Evolutionary conservation across 2,113 vertebrate species (phyloP), one percentile per base, ranked within the genome.

Genomic region (Azemiops feae): DNA sequence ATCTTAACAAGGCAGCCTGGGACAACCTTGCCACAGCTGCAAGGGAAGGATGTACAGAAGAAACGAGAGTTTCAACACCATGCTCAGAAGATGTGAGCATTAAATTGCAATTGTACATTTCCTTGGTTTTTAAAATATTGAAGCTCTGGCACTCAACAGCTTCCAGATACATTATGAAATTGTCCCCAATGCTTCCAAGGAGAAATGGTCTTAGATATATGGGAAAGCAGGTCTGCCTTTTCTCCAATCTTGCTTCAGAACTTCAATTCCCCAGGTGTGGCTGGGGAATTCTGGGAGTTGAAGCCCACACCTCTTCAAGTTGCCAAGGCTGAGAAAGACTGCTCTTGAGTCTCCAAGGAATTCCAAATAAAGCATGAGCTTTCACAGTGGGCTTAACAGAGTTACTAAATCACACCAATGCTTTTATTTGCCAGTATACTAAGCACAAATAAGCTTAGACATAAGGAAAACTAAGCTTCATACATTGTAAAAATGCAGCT

Each of bases 1-100:
- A 99, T 89, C 95, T 98, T 99, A 90, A 97, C 97, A 54, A 89
- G 97, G 96, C 98, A 99, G 93, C 98, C 98, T 4, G 98, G 98
- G 57, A 98, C 96, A 93, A 97, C 96, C 93, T 97, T 98, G 58
- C 98, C 98, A 18, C 98, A 98, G 95, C 98, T 98, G 90, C 11
- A 5, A 45, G 45, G 27, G 50, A 93, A 87, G 47, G 27, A 87
- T 1, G 12, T 47, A 87, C 2, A 53, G 30, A 2, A 43, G 53
- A 34, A 30, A 39, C 8, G 11, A 39, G 5, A 34, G 4, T 20
- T 2, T 34, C 50, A 25, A 27, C 18, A 22, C 5, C 4, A 6
- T 1, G 10, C 10, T 10, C 22, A 88, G 47, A 11, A 16, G n/a
- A 27, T 25, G 69, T 6, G 30, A 74, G 64, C 30, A 4, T 12